These are phyloP conservation scores for Dicerorhinus sumatrensis DNA, from an alignment of 2,113 vertebrate genomes.

Conservation along the genomic window DNA sequence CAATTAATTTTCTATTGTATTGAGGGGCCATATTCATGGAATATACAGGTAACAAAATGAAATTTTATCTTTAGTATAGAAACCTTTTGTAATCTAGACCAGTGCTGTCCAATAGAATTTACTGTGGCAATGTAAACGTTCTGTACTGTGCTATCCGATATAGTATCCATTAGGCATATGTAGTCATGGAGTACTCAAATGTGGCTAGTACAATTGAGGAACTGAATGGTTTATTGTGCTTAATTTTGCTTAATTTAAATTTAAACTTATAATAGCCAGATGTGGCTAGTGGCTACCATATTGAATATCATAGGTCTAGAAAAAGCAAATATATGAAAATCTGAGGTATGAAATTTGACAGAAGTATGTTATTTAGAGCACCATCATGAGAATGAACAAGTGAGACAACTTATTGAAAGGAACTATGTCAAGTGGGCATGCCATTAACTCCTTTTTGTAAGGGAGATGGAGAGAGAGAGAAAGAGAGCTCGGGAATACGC, in stretches of 20 bases:
- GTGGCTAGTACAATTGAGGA: background rate
- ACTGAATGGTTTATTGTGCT: background rate
- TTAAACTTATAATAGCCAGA: background rate
- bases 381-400: background rate
- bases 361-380: slow-evolving; percentile 25
- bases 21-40: background rate
- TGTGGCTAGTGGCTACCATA: background rate
- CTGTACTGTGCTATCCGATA: background rate
- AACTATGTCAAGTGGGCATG: background rate
- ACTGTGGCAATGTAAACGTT: background rate
- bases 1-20: slow-evolving; percentile 48
- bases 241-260: background rate
- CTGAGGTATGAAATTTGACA: slow-evolving; percentile 26
- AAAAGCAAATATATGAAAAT: slow-evolving; percentile 28
- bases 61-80: slow-evolving; percentile 72
- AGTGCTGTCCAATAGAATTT: background rate
- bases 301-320: background rate
- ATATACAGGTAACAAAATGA: slow-evolving; percentile 46
- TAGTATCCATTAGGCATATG: background rate
- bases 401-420: background rate
- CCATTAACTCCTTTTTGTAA: background rate
- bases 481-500: background rate
- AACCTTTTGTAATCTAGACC: background rate
- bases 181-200: background rate
- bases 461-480: background rate